phyloP scores from a whole-genome alignment of 2,797 vertebrate species.

The Spheniscus humboldti region DNA sequence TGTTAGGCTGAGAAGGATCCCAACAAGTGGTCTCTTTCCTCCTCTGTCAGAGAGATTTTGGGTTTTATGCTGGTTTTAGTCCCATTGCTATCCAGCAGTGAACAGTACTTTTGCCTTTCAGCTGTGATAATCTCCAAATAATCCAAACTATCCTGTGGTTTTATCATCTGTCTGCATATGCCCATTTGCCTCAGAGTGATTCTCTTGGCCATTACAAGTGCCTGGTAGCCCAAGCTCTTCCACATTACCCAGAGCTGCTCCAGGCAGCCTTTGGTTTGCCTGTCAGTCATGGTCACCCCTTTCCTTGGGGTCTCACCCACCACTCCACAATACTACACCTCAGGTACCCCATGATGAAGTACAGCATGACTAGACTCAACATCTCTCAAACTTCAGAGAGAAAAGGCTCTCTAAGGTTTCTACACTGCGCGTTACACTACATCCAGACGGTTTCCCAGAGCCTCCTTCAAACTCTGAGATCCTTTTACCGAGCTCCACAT shows the following conservation, averaged over 20 bases:
- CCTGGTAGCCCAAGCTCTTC: background rate
- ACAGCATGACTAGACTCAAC: background rate
- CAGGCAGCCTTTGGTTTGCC: background rate
- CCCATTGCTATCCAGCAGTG: background rate
- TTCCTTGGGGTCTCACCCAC: background rate
- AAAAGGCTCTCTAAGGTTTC: background rate
- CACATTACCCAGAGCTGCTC: background rate
- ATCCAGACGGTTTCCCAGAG: background rate
- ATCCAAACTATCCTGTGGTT: background rate
- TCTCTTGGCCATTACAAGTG: background rate
- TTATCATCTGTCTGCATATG: background rate
- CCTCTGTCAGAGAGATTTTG: background rate
- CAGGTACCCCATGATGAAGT: background rate
- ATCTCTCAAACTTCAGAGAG: background rate
- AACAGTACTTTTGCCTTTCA: background rate
- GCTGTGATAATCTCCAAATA: background rate
- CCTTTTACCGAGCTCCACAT: background rate
- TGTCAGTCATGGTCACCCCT: fast-evolving
- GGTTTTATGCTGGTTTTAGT: background rate
- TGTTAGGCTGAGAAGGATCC: background rate
- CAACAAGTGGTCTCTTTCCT: background rate
- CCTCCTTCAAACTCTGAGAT: background rate
- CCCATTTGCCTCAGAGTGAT: background rate
- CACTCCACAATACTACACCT: background rate
- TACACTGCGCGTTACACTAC: background rate